Evolutionary conservation across 2,888 invertebrate genomes (phyloP), one percentile per base, ranked within the genome.

Genomic region (Caenorhabditis sulstoni): DNA sequence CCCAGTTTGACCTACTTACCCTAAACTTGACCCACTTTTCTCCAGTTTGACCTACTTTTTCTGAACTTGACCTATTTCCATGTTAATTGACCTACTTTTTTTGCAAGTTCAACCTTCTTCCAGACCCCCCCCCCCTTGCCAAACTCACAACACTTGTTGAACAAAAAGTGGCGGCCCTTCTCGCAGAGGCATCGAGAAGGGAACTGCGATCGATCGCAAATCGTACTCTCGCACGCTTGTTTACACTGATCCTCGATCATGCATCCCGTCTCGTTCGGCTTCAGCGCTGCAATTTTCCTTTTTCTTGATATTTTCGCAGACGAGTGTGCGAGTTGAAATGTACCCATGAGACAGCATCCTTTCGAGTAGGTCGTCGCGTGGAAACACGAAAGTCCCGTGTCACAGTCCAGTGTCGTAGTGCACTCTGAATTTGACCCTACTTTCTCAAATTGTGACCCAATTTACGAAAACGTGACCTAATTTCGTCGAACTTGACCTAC

Each of bases 121-220:
- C 39, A 35, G 14, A 0, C 14, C 65, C 66, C 29, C 44, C 22
- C 39, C 35, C 22, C n/a, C 9, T 12, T 16, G 12, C 39, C 22
- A 18, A 37, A 83, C 88, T 87, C 45, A 88, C 89, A 89, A 70
- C 89, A 89, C 67, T 88, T 88, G 67, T 86, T 87, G 79, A 89
- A 89, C 18, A 89, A 76, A 67, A 88, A 88, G 53, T 89, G 88
- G 45, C 83, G 68, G 18, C 87, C 88, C 44, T 81, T 73, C 50
- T 87, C 85, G 78, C 89, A 89, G 37, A 87, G 83, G 74, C 89
- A 89, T 53, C 87, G 76, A 5, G 84, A 83, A 22, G 82, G 81
- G 20, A 44, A 71, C 29, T 78, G 76, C 8, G 81, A 67, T 65
- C 65, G 50, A 62, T 87, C 87, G 55, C 89, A 89, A 35, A 86